phyloP scores from a whole-genome alignment of 1,140 invertebrate genomes.

The Rhopalosiphum padi region DNA sequence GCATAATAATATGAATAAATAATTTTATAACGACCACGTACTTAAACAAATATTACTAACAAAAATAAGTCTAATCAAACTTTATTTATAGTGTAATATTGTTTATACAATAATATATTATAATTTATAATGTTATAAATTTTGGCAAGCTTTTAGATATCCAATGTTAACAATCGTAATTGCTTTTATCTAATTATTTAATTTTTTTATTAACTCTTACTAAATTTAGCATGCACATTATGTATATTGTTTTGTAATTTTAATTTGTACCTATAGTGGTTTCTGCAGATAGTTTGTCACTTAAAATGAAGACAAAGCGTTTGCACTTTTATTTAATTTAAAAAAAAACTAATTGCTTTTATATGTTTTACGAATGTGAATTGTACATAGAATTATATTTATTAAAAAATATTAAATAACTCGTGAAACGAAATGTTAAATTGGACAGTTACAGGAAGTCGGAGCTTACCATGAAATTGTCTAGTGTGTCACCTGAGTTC shows the following conservation, averaged over 20 bases:
- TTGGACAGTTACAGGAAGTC: not conserved
- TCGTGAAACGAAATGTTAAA: not conserved
- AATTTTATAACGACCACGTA: not conserved
- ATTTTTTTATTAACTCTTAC: not conserved
- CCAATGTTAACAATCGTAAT: not conserved
- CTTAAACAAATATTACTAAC: not conserved
- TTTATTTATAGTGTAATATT: not conserved
- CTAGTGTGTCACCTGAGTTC: not conserved
- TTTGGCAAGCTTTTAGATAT: not conserved
- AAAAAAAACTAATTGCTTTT: not conserved
- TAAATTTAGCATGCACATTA: not conserved
- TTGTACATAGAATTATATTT: not conserved
- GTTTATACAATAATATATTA: not conserved
- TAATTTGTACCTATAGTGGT: not conserved
- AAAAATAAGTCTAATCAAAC: not conserved
- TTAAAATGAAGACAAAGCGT: not conserved
- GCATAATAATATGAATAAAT: not conserved
- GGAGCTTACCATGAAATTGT: not conserved
- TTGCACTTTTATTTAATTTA: not conserved
- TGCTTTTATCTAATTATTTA: not conserved
- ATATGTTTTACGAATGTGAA: not conserved
- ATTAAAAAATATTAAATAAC: not conserved
- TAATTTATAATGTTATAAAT: not conserved
- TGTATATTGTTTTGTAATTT: not conserved
- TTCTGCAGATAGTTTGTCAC: no score